Evolutionary conservation across 1,140 invertebrate genomes (phyloP).

Genomic region (Bombus confusus): DNA sequence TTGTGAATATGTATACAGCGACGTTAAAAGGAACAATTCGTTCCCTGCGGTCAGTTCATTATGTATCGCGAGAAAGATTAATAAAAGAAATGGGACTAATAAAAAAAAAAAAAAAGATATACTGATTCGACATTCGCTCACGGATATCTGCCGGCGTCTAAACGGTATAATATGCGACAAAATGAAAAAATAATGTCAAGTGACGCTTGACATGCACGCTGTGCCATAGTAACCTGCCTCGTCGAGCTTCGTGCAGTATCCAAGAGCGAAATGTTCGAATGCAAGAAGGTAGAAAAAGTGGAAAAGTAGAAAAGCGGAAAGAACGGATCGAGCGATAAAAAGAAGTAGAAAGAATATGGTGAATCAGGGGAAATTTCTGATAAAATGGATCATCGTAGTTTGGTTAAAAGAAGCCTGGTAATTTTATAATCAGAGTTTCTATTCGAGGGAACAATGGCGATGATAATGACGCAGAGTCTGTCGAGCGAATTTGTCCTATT

Average conservation of each 20-base stretch:
- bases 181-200: conserved; percentile 32
- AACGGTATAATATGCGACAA: not conserved
- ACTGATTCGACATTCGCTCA: not conserved
- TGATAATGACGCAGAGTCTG: not conserved
- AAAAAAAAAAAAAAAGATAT: not conserved
- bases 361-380: not conserved
- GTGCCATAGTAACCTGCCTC: not conserved
- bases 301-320: conserved; percentile 40
- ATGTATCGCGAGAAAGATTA: not conserved
- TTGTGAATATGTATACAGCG: no score
- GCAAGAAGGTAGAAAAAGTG: conserved; percentile 26
- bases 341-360: not conserved
- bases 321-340: conserved; percentile 1
- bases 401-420: not conserved
- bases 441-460: conserved; percentile 12
- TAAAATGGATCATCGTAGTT: not conserved
- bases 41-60: not conserved
- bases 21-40: not conserved
- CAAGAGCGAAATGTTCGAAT: conserved; percentile 2
- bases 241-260: conserved; percentile 1
- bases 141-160: not conserved
- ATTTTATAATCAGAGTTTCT: conserved; percentile 27
- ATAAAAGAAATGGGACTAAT: not conserved
- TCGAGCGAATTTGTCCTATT: not conserved
- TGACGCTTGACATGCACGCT: conserved; percentile 11